These are phyloP conservation scores for Ennomos erosarius DNA, from an alignment of 2,888 invertebrate species.

Conservation along the genomic window DNA sequence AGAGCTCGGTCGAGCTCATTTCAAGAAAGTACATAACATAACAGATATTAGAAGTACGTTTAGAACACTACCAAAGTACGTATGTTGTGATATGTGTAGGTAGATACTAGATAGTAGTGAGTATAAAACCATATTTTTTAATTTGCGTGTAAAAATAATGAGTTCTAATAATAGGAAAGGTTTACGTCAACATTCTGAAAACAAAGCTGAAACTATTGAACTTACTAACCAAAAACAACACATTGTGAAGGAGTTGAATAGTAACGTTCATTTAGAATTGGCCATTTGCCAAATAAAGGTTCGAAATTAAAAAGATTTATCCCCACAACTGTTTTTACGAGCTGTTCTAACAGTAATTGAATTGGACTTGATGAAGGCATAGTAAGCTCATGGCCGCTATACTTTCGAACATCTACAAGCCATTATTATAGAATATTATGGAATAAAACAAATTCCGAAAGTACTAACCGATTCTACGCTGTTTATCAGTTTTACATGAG, in stretches of 20 bases:
- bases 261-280: conserved; percentile 29
- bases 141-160: background rate
- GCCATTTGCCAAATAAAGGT: conserved; percentile 29
- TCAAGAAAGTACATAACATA: no score
- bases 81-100: no score
- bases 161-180: no score
- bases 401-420: conserved; percentile 1
- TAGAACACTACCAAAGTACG: no score
- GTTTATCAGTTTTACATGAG: no score
- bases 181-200: conserved; percentile 8
- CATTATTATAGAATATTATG: no score
- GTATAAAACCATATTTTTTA: conserved; percentile 3
- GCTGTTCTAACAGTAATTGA: conserved; percentile 15
- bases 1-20: no score
- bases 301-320: conserved; percentile 18
- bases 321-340: conserved; percentile 15
- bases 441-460: conserved; percentile 2
- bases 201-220: conserved; percentile 26
- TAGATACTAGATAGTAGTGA: background rate
- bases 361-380: conserved; percentile 14
- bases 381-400: conserved; percentile 22
- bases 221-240: conserved; percentile 34
- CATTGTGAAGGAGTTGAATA: conserved; percentile 23
- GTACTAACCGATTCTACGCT: background rate
- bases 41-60: no score